Evolutionary conservation across 2,797 vertebrate genomes (phyloP).

Genomic region (Rallus crepitans): DNA sequence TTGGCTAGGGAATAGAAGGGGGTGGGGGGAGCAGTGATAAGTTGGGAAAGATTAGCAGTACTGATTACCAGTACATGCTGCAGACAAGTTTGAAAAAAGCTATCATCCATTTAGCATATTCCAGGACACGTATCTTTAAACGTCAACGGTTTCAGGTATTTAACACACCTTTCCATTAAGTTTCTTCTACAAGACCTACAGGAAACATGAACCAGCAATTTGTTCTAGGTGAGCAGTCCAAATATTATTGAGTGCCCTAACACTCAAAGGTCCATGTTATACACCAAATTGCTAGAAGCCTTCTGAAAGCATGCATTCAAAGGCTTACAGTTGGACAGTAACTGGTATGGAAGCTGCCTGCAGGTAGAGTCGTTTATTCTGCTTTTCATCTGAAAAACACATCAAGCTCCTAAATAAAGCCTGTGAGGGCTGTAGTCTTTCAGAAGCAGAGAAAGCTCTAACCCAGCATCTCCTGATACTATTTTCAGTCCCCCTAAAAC

Average conservation of each 20-base stretch:
- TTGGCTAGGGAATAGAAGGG: constrained; percentile 79
- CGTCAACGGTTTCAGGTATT: background rate
- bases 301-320: background rate
- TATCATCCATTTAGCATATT: background rate
- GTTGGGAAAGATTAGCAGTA: background rate
- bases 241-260: accelerated
- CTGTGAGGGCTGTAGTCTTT: background rate
- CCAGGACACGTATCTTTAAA: background rate
- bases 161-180: background rate
- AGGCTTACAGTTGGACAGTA: background rate
- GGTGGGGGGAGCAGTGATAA: background rate
- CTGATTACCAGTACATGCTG: background rate
- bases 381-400: background rate
- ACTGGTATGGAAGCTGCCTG: background rate
- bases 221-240: background rate
- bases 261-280: background rate
- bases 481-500: background rate
- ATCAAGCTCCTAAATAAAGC: background rate
- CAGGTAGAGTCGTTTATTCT: background rate
- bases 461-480: background rate
- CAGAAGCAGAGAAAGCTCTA: background rate
- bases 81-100: background rate
- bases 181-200: background rate
- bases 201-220: background rate
- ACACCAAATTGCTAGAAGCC: background rate